phyloP scores from a whole-genome alignment of 2,888 invertebrate species.

The Drosophila meridionalis region DNA sequence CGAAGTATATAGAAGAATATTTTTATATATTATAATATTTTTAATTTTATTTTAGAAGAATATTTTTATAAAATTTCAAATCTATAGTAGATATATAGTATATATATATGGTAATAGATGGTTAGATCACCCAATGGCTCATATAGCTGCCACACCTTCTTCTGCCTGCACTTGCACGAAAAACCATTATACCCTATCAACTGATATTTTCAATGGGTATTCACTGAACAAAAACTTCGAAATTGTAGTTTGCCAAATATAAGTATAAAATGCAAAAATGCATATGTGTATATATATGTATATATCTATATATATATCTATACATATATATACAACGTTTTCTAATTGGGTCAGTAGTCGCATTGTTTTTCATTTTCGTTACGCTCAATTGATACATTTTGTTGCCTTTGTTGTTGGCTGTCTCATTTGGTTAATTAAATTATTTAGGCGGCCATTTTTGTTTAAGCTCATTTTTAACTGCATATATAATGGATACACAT shows the following conservation, averaged over 20 bases:
- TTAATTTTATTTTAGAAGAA: no score
- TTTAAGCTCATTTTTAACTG: slow-evolving; percentile 6
- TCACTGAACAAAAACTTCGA: background rate
- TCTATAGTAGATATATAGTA: no score
- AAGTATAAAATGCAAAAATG: background rate
- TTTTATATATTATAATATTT: no score
- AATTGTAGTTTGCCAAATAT: background rate
- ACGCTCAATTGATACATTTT: slow-evolving; percentile 50
- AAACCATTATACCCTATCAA: background rate
- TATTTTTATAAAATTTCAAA: no score
- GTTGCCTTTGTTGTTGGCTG: slow-evolving; percentile 33
- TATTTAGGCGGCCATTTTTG: slow-evolving; percentile 59
- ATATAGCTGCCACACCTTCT: background rate
- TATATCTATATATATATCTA: background rate
- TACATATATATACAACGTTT: background rate
- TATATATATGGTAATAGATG: no score
- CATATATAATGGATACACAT: slow-evolving; percentile 12
- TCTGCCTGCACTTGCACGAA: background rate
- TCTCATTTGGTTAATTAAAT: slow-evolving; percentile 75
- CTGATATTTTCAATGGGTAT: background rate
- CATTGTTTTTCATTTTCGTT: slow-evolving; percentile 15
- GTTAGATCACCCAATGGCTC: no score
- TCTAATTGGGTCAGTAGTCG: slow-evolving; percentile 55
- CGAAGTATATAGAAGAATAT: no score
- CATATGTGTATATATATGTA: background rate